Conservation (phyloP, 2,113 vertebrate species). For the Myiagra hebetior region DNA sequence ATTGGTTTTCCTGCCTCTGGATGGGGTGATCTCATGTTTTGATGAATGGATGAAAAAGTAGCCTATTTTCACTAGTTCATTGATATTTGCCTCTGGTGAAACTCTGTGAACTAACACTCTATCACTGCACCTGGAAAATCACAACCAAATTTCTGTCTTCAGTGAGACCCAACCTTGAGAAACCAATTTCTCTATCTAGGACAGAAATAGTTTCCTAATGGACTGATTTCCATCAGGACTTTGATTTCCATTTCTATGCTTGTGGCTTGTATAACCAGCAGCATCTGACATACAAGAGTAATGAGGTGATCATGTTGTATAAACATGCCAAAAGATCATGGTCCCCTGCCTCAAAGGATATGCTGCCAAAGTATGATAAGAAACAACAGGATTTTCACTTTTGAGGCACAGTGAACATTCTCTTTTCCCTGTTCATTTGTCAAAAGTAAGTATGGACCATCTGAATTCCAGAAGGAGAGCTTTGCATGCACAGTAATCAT, state of each 20-base stretch:
- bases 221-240: neutral
- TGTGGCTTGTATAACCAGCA: neutral
- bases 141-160: neutral
- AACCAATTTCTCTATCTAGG: neutral
- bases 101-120: neutral
- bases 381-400: neutral
- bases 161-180: neutral
- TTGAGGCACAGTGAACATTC: neutral
- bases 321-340: neutral
- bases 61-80: neutral
- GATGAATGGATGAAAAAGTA: conserved; percentile 5
- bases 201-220: neutral
- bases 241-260: neutral
- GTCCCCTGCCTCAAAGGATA: neutral
- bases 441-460: neutral
- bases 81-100: neutral
- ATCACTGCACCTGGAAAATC: neutral
- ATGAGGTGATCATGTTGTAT: neutral
- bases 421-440: neutral
- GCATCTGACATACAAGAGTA: neutral
- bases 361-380: neutral
- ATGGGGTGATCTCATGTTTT: neutral
- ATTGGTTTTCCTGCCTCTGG: neutral
- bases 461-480: neutral
- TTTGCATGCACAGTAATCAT: neutral